Percentiles rank a stretch among this genome's conserved stretches.
Conservation (phyloP, 2,888 invertebrate species). For the Orthonychiurus folsomi region DNA sequence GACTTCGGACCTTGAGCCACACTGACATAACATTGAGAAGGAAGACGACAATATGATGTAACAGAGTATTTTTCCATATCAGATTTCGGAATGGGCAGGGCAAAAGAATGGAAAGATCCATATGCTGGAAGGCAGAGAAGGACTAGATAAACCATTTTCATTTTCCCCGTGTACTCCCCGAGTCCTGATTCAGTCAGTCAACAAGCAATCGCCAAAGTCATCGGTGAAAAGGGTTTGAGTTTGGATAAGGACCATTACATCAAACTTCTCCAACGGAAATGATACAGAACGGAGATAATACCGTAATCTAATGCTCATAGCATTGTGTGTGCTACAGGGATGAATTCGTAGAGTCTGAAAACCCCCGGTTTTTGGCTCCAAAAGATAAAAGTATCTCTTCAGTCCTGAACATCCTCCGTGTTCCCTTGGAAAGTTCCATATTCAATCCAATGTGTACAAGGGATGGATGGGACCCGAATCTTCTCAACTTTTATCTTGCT, state of each 20-base stretch:
- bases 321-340: background rate
- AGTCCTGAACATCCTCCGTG: background rate
- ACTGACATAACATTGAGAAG: too few species aligned
- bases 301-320: background rate
- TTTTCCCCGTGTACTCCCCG: too few species aligned
- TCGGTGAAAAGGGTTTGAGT: background rate
- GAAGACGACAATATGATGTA: too few species aligned
- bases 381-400: background rate
- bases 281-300: background rate
- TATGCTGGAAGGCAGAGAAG: too few species aligned
- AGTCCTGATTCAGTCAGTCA: background rate
- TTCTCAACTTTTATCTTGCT: background rate
- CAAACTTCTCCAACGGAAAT: background rate
- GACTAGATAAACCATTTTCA: too few species aligned
- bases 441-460: too few species aligned
- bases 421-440: background rate
- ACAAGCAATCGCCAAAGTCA: background rate
- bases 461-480: too few species aligned
- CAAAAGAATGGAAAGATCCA: too few species aligned
- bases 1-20: too few species aligned
- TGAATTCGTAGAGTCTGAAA: background rate
- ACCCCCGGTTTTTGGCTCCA: background rate
- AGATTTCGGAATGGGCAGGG: too few species aligned
- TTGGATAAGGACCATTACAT: conserved; percentile 1
- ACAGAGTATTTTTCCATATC: too few species aligned